phyloP scores from a whole-genome alignment of 2,888 invertebrate genomes.

The Terebella lapidaria region DNA sequence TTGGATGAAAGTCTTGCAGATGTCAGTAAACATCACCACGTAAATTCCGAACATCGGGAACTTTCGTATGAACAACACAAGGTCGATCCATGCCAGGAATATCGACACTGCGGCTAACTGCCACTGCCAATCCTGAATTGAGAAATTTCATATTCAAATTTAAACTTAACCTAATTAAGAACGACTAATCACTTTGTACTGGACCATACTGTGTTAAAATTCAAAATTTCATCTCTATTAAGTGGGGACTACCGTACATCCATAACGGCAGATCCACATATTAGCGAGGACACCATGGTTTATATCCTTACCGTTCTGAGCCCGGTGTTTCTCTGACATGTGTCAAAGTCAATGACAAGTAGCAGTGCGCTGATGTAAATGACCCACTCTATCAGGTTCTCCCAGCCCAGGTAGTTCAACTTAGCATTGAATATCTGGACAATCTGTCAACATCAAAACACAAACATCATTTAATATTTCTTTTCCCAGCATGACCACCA shows the following conservation, averaged over 20 bases:
- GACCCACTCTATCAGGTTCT: conserved; percentile 56
- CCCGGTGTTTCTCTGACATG: conserved; percentile 52
- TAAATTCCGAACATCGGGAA: conserved; percentile 45
- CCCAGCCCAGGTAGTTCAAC: conserved; percentile 53
- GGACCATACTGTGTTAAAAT: no score
- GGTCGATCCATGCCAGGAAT: conserved; percentile 55
- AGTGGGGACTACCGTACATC: no score
- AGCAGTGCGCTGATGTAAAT: conserved; percentile 55
- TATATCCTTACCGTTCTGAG: conserved; percentile 50
- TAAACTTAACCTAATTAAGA: no score
- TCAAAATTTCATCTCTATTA: no score
- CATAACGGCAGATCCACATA: no score
- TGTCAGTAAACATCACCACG: conserved; percentile 53
- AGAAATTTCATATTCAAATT: no score
- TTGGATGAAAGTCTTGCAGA: conserved; percentile 46
- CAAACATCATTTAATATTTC: no score
- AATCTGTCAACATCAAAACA: conserved; percentile 38
- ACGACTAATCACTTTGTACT: no score
- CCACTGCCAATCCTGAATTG: conserved; percentile 57
- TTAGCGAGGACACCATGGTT: no score
- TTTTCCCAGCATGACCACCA: no score
- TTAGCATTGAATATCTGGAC: conserved; percentile 54
- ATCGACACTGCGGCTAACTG: conserved; percentile 54
- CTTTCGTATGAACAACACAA: conserved; percentile 51
- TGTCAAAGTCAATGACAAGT: conserved; percentile 53